Evolutionary conservation across 2,797 vertebrate species (phyloP).

Genomic region (Picus viridis): DNA sequence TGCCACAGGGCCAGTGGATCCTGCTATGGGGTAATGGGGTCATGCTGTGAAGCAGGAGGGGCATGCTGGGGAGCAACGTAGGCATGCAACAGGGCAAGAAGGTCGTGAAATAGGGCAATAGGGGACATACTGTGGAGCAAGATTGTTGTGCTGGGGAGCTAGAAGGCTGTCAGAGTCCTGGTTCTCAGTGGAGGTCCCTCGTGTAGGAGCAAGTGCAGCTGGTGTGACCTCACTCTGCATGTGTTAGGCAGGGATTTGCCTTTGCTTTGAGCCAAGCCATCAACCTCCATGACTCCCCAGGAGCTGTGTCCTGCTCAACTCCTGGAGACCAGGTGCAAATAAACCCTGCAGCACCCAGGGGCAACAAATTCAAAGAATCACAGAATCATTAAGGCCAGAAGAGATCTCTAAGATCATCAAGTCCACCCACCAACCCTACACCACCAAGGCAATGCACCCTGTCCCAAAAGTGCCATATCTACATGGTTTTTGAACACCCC

Average conservation of each 20-base stretch:
- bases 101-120: neutral
- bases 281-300: neutral
- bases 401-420: too few species aligned
- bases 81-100: too few species aligned
- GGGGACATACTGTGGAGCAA: neutral
- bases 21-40: neutral
- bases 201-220: fast-evolving
- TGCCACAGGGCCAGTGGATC: too few species aligned
- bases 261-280: neutral
- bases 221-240: neutral
- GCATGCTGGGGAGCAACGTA: neutral
- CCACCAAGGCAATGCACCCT: too few species aligned
- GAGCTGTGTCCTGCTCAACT: neutral
- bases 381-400: too few species aligned
- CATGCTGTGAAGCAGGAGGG: neutral
- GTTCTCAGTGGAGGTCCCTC: fast-evolving
- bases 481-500: too few species aligned
- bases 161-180: neutral
- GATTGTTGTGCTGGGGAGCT: neutral
- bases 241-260: neutral
- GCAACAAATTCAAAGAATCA: neutral
- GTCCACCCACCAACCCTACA: too few species aligned
- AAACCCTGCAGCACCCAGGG: neutral
- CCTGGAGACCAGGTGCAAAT: neutral
- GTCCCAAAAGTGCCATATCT: too few species aligned